A percentile compares a stretch with the other conserved stretches of the same genome.
phyloP scores from a whole-genome alignment of 2,797 vertebrate genomes.

The Sebastes umbrosus region DNA sequence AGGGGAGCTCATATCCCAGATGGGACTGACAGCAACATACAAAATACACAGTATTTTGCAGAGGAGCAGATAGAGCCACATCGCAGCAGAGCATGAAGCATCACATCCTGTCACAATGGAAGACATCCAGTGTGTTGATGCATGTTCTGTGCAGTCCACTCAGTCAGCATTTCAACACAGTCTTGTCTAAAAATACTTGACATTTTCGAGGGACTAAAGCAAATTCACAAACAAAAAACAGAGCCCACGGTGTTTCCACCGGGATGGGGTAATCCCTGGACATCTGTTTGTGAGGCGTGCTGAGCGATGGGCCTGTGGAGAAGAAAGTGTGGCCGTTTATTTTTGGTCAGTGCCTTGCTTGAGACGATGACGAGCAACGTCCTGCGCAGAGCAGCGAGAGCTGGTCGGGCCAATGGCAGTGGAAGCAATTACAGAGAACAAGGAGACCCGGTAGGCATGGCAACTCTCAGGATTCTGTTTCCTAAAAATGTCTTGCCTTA shows the following conservation, averaged over 20 bases:
- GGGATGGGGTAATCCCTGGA: slow-evolving; percentile 73
- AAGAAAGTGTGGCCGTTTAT: slow-evolving; percentile 63
- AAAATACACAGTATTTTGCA: not conserved
- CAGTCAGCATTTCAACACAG: slow-evolving; percentile 38
- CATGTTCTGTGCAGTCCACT: slow-evolving; percentile 18
- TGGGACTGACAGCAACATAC: not conserved
- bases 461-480: slow-evolving; percentile 25
- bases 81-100: slow-evolving; percentile 26
- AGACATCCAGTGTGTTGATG: slow-evolving; percentile 32
- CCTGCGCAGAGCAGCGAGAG: slow-evolving; percentile 19
- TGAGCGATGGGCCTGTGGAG: slow-evolving; percentile 59
- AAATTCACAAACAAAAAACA: slow-evolving; percentile 60
- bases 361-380: slow-evolving; percentile 27
- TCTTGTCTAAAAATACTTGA: slow-evolving; percentile 68
- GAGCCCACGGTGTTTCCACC: slow-evolving; percentile 32
- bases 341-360: slow-evolving; percentile 48
- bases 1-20: slow-evolving; percentile 3
- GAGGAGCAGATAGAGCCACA: slow-evolving; percentile 13
- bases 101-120: slow-evolving; percentile 47
- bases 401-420: slow-evolving; percentile 19
- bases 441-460: slow-evolving; percentile 33
- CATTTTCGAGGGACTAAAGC: slow-evolving; percentile 48
- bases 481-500: slow-evolving; percentile 4
- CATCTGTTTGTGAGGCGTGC: slow-evolving; percentile 64
- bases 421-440: slow-evolving; percentile 51